Evolutionary conservation across 2,113 vertebrate genomes (phyloP).

Genomic region (Amphilophus citrinellus): DNA sequence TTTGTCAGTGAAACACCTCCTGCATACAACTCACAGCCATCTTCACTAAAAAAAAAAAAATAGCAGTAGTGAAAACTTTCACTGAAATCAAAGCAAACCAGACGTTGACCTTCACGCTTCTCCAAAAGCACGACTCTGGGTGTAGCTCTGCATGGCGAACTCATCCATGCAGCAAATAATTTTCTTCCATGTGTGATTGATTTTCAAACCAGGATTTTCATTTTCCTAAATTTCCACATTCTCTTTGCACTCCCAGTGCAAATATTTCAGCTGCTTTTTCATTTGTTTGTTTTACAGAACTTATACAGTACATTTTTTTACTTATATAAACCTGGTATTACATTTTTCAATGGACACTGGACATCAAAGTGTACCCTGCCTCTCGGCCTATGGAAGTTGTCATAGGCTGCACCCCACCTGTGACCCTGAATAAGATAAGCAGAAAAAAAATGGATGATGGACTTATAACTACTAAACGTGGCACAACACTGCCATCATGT

Average conservation of each 20-base stretch:
- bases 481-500: conserved; percentile 22
- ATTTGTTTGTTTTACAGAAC: too few relatives aligned
- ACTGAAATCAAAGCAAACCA: neutral
- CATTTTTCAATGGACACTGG: neutral
- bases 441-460: too few relatives aligned
- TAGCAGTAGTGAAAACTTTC: neutral
- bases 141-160: neutral
- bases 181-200: neutral
- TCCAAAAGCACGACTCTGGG: fast-evolving
- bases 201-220: neutral
- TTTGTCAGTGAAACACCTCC: neutral
- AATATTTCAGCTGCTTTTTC: neutral
- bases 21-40: neutral
- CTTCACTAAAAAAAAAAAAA: neutral
- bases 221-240: neutral
- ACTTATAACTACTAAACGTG: neutral
- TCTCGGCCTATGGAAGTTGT: too few relatives aligned
- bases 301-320: too few relatives aligned
- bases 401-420: too few relatives aligned
- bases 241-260: neutral
- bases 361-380: too few relatives aligned
- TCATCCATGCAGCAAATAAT: neutral
- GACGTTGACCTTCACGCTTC: neutral
- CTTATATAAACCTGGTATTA: neutral
- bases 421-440: too few relatives aligned